Conservation (phyloP, 2,888 invertebrate genomes). For the Carabus problematicus region DNA sequence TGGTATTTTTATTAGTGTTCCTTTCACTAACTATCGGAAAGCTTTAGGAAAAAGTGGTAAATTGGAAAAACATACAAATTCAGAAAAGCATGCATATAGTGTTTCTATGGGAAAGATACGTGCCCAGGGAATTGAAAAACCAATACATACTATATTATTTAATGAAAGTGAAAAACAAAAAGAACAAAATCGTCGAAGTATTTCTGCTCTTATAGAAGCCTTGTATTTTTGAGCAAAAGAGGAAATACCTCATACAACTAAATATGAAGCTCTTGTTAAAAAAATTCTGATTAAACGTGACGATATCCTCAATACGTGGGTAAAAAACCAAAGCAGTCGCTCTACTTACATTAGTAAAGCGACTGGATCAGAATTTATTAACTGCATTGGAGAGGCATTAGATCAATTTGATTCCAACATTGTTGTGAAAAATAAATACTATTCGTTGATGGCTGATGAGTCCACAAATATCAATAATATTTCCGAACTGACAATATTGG, state of each 20-base stretch:
- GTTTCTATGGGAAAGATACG: too few relatives aligned
- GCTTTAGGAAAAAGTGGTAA: slow-evolving; percentile 11
- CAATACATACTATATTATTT: too few relatives aligned
- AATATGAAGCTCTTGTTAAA: slow-evolving; percentile 5
- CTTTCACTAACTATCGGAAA: slow-evolving; percentile 12
- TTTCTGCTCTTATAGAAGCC: too few relatives aligned
- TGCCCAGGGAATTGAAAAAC: too few relatives aligned
- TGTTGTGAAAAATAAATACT: slow-evolving; percentile 6
- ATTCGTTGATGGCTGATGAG: slow-evolving; percentile 2
- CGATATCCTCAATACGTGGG: too few relatives aligned
- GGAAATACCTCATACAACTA: too few relatives aligned
- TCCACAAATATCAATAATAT: slow-evolving; percentile 7
- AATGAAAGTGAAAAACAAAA: too few relatives aligned
- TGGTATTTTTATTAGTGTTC: slow-evolving; percentile 9
- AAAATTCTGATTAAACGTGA: slow-evolving; percentile 11
- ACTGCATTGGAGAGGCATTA: not conserved
- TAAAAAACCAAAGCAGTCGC: slow-evolving; percentile 7
- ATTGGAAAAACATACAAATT: too few relatives aligned
- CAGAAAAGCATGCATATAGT: too few relatives aligned
- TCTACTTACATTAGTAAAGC: slow-evolving; percentile 2
- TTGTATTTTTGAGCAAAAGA: too few relatives aligned
- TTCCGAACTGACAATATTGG: slow-evolving; percentile 1
- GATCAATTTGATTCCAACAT: not conserved
- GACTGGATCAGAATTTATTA: slow-evolving; percentile 7
- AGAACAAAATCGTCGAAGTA: too few relatives aligned